These are phyloP conservation scores for Epinotia brunnichana DNA, from an alignment of 2,888 invertebrate species.

Conservation along the genomic window DNA sequence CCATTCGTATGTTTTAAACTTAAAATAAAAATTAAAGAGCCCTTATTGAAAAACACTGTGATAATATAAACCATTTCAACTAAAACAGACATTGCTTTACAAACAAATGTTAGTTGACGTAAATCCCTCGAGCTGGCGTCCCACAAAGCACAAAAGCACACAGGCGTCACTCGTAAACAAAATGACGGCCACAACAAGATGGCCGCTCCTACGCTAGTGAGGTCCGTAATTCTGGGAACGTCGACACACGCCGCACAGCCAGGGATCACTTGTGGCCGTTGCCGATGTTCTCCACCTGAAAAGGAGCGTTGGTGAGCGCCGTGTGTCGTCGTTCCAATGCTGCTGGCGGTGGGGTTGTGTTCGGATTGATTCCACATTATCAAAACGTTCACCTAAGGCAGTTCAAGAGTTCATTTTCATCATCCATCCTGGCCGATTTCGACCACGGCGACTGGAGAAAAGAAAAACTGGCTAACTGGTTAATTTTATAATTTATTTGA, in stretches of 20 bases:
- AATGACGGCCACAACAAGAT: slow-evolving; percentile 50
- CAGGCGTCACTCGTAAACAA: slow-evolving; percentile 50
- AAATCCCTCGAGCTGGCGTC: slow-evolving; percentile 7
- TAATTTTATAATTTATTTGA: too few relatives aligned
- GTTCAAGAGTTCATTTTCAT: too few relatives aligned
- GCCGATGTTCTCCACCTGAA: slow-evolving; percentile 75
- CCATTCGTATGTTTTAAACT: neutral
- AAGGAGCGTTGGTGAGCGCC: slow-evolving; percentile 71
- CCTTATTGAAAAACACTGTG: neutral
- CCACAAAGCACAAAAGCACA: slow-evolving; percentile 17
- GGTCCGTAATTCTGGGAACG: slow-evolving; percentile 81
- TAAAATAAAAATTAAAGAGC: neutral
- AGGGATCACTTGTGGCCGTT: slow-evolving; percentile 78
- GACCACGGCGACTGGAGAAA: too few relatives aligned
- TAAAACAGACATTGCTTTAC: neutral
- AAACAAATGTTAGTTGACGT: slow-evolving; percentile 3
- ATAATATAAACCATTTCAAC: neutral
- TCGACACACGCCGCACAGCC: slow-evolving; percentile 77
- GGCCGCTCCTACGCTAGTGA: slow-evolving; percentile 78
- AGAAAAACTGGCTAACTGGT: too few relatives aligned
- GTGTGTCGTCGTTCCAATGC: slow-evolving; percentile 83
- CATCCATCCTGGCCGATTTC: too few relatives aligned
- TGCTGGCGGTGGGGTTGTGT: slow-evolving; percentile 49
- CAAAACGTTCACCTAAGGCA: neutral
- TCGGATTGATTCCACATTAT: neutral